Evolutionary conservation across 2,113 vertebrate genomes (phyloP).

Genomic region (Heteronetta atricapilla): DNA sequence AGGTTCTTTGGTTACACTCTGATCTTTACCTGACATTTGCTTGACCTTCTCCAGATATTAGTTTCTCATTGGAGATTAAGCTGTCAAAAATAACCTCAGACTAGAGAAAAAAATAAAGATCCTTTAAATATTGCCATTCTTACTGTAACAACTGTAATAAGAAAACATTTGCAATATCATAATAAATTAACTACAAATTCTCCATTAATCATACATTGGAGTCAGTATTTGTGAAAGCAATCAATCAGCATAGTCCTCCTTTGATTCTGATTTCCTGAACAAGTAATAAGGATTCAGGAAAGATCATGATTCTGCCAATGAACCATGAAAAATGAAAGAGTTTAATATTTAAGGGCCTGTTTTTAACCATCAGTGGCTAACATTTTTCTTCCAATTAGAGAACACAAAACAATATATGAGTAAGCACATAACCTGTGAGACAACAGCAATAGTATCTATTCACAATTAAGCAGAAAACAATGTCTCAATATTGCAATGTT

Average conservation of each 20-base stretch:
- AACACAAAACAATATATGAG: not conserved
- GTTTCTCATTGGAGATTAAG: not conserved
- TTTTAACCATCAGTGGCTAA: not conserved
- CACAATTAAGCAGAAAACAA: not conserved
- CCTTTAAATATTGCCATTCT: not conserved
- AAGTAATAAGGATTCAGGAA: not conserved
- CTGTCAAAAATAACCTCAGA: too few species aligned
- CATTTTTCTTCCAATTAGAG: not conserved
- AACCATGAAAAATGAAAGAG: accelerated
- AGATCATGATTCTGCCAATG: not conserved
- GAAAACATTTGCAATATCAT: not conserved
- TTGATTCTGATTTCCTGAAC: not conserved
- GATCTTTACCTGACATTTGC: not conserved
- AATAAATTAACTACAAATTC: not conserved
- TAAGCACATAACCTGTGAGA: not conserved
- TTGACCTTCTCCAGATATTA: not conserved
- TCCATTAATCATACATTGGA: not conserved
- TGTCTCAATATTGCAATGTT: not conserved
- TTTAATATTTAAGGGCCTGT: not conserved
- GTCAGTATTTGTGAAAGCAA: not conserved
- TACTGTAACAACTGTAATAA: not conserved
- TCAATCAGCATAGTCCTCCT: not conserved
- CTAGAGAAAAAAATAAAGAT: too few species aligned
- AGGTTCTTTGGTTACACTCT: not conserved
- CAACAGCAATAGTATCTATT: not conserved